Conservation (phyloP, 1,140 invertebrate genomes). For the Pantala flavescens region DNA sequence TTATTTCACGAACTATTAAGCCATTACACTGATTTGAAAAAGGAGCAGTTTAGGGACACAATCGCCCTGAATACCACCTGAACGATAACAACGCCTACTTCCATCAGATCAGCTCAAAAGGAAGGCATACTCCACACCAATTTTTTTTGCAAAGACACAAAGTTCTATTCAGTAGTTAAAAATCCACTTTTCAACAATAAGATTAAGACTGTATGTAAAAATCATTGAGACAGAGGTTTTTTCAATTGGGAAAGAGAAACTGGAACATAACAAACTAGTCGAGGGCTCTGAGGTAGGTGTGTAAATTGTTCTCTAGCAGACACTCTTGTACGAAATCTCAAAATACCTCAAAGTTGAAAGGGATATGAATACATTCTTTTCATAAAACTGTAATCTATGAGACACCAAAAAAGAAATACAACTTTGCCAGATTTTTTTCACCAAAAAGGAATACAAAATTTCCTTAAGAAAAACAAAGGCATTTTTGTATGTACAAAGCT, state of each 20-base stretch:
- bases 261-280: constrained; percentile 10
- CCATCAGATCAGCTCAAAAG: background rate
- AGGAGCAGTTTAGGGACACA: background rate
- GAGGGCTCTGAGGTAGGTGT: constrained; percentile 6
- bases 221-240: background rate
- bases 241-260: background rate
- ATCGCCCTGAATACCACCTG: background rate
- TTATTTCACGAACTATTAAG: constrained; percentile 10
- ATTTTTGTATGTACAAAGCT: constrained; percentile 10
- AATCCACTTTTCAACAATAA: constrained; percentile 10
- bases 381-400: constrained; percentile 4
- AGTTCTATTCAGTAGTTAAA: constrained; percentile 6
- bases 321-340: background rate
- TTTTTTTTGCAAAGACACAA: constrained; percentile 5
- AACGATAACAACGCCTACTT: constrained; percentile 5
- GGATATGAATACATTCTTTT: constrained; percentile 10
- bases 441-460: constrained; percentile 10
- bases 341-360: constrained; percentile 7
- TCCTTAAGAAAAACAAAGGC: constrained; percentile 6
- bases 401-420: background rate
- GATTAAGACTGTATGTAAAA: constrained; percentile 8
- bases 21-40: constrained; percentile 10
- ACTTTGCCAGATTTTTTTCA: background rate
- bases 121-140: constrained; percentile 3
- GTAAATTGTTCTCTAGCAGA: constrained; percentile 6